Percentiles rank a stretch among this genome's conserved stretches.
Evolutionary conservation across 2,888 invertebrate species (phyloP).

Genomic region (Nephrotoma appendiculata): DNA sequence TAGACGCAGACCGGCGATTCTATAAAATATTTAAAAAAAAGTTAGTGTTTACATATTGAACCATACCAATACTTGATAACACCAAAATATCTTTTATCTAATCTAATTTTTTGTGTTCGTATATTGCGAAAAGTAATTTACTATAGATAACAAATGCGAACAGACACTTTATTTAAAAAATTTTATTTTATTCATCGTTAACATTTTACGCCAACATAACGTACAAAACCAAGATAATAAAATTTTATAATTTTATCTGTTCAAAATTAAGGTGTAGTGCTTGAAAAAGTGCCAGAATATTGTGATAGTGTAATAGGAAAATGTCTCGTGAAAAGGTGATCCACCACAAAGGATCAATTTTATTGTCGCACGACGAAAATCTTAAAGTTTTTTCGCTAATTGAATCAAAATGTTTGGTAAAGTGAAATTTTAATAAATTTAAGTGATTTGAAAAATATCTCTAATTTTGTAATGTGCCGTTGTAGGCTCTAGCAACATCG

Average conservation of each 20-base stretch:
- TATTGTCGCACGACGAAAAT: slow-evolving; percentile 69
- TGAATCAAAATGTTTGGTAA: slow-evolving; percentile 73
- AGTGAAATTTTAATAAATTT: background rate
- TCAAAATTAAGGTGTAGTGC: background rate
- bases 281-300: too few species aligned
- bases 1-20: too few species aligned
- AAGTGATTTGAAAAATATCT: background rate
- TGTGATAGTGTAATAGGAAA: background rate
- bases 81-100: too few species aligned
- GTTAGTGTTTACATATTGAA: too few species aligned
- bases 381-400: slow-evolving; percentile 67
- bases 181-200: background rate
- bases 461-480: slow-evolving; percentile 15
- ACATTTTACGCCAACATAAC: background rate
- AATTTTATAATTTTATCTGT: too few species aligned
- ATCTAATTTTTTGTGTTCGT: too few species aligned
- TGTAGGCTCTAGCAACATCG: slow-evolving; percentile 65
- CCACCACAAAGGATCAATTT: slow-evolving; percentile 33
- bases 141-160: background rate
- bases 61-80: too few species aligned
- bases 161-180: background rate
- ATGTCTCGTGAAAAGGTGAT: background rate
- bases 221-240: too few species aligned
- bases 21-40: too few species aligned
- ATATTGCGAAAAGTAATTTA: background rate